Base-by-base conservation (phyloP, 2,797 vertebrate genomes). In the Eulemur rubriventer region DNA sequence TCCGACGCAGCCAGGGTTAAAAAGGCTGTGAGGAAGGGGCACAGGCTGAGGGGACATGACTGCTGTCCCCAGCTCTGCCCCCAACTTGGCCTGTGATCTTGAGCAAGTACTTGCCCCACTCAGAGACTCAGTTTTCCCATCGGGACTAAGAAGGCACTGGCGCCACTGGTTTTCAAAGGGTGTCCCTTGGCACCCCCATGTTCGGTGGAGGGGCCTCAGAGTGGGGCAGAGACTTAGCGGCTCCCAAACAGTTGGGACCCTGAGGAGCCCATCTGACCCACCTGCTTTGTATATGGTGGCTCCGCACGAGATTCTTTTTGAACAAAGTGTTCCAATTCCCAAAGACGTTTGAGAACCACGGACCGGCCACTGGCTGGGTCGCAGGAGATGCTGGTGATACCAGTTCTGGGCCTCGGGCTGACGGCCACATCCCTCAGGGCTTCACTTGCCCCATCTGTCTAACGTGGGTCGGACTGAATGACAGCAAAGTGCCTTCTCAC, bases 21-120 rank as follows among this genome's bases (percentile, higher is more conserved):
- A 75, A 81, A 59, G 2, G 7, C 13, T 20, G 0, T 6, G 16
- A 76, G 13, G 57, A n/a, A 67, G 38, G 38, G 18, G 30, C 2
- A 6, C 26, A 65, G 46, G 26, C 10, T 2, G 0, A n/a, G 14
- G 22, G 5, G 28, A 11, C 6, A 2, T 2, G 48, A 3, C 18
- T 8, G 9, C 9, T 22, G 28, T 22, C n/a, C 67, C 17, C 75
- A 48, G 46, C 63, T n/a, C 35, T 46, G n/a, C 50, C 24, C 28
- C 18, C n/a, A 30, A 9, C 17, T 6, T 41, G 57, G 33, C 43
- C 6, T 22, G 0, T 16, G 12, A 30, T 52, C 18, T 75, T 2
- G 0, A 41, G 28, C 26, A 41, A 52, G 22, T 48, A 20, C 43
- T 50, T 22, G 17, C 4, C 28, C 17, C 2, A 22, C 5, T 35